These are phyloP conservation scores for Solenodon paradoxus DNA, from an alignment of 2,113 vertebrate species.

Conservation along the genomic window DNA sequence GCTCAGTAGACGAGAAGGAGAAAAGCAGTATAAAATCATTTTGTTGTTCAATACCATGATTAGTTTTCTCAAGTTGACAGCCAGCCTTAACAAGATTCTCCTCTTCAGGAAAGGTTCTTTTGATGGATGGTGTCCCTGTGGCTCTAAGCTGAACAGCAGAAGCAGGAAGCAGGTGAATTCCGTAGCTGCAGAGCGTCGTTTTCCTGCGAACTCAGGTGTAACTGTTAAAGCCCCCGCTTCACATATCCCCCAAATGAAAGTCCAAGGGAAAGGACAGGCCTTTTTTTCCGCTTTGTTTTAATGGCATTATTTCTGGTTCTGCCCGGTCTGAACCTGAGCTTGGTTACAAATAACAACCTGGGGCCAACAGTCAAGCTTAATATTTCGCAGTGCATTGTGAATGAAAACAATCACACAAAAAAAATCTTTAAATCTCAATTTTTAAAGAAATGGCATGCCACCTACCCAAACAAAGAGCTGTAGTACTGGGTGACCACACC, in stretches of 20 bases:
- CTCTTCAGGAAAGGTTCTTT: constrained; percentile 64
- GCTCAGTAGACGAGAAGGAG: constrained; percentile 45
- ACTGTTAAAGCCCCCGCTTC: constrained; percentile 38
- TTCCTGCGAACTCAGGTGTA: background rate
- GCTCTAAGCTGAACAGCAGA: constrained; percentile 58
- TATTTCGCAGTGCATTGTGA: background rate
- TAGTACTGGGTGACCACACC: background rate
- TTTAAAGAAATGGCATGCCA: background rate
- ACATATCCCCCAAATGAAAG: constrained; percentile 18
- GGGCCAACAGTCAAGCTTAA: background rate
- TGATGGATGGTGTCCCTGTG: constrained; percentile 70
- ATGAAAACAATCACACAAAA: background rate
- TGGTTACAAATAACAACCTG: constrained; percentile 7
- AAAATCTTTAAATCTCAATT: background rate
- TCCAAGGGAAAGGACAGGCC: background rate
- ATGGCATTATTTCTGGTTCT: background rate
- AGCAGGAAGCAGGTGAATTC: constrained; percentile 1
- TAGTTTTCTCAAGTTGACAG: constrained; percentile 74
- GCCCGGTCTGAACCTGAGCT: background rate
- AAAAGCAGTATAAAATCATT: constrained; percentile 58
- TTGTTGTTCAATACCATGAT: constrained; percentile 64
- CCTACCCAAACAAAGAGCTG: background rate
- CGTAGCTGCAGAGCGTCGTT: background rate
- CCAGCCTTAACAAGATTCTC: constrained; percentile 72
- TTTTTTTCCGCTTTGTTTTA: background rate